Evolutionary conservation across 2,113 vertebrate species (phyloP), one percentile per base, ranked within the genome.

Genomic region (Scophthalmus maximus): DNA sequence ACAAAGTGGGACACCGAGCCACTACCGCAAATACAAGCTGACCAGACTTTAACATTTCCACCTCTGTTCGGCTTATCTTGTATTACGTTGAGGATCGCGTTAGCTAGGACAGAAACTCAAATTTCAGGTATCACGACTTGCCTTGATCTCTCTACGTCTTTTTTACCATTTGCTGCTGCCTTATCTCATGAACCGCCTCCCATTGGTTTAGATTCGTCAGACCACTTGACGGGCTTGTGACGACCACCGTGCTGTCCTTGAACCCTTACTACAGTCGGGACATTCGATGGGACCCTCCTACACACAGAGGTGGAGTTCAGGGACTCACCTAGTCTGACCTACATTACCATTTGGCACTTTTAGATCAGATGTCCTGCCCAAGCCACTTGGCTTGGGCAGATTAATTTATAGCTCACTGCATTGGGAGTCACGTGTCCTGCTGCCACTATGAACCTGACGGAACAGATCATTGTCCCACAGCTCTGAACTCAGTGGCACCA

Each of bases 331-430:
- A 22, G 42, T 26, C 58, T 74, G 73, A 82, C 29, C 68, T 46
- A 23, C 10, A 20, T 1, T 60, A 34, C 5, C 32, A 12, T 61
- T 65, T 52, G 66, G 44, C 77, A 56, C 15, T 26, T 72, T 69
- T 17, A 32, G 49, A 56, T 82, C 79, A 36, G 72, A 73, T 85
- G 68, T 81, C 82, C 70, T 75, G 73, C 32, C 63, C 79, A 77
- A 65, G 52, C 47, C 20, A 27, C 66, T 22, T 40, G 20, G 20
- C 26, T 26, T 5, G 1, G 22, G 44, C 15, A 55, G 36, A 34
- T 67, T 76, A 3, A 74, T 63, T 83, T 63, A 78, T 61, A 53
- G 29, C 25, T n/a, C 30, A 27, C 11, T 36, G 36, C 5, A 38
- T 64, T 14, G 27, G 40, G 1, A 53, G 59, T 80, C 42, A 73